Evolutionary conservation across 35 echinoderm and acorn worm species (phyloP), one percentile per base, ranked within the genome.

Genomic region (Hemicentrotus pulcherrimus): DNA sequence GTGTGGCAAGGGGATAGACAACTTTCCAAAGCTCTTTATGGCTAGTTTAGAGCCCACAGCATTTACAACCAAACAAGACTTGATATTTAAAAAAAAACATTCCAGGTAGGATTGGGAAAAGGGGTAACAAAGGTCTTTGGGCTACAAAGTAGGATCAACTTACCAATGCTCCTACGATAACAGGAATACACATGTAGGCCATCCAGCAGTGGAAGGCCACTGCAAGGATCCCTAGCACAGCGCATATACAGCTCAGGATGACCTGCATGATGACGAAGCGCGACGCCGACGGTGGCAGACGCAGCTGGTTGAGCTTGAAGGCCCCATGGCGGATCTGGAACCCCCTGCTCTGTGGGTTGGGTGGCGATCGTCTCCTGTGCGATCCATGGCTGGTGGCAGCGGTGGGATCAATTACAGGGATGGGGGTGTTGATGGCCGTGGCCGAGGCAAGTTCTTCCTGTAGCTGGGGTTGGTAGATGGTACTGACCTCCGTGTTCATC

Each of bases 281-380:
- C 32, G 91, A 32, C 19, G 46, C 91, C 10, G 91, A 58, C 28
- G 30, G 4, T 18, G 91, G 91, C 3, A 93, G 19, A 3, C 91
- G 91, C 3, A 93, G 45, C 4, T 47, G 32, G 91, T 93, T 93
- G 46, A 93, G 91, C 91, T 93, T 93, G 91, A 93, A 93, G 46
- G 91, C 30, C 11, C 91, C 91, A 32, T 93, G 91, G 46, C 91
- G 91, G 47, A 93, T 93, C 91, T 93, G 91, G 91, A 93, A 93
- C 12, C 46, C 91, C 16, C 46, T 47, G 46, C 48, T 47, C 32
- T 90, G 88, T 5, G 88, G 3, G 88, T 47, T 33, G 14, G 88
- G 46, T 5, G 32, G 32, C 6, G 32, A 33, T 47, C 88, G 32
- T 47, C 88, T 47, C 32, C 32, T 47, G 14, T 9, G 32, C 32